Evolutionary conservation across 2,797 vertebrate species (phyloP).

Genomic region (Gastrophryne carolinensis): DNA sequence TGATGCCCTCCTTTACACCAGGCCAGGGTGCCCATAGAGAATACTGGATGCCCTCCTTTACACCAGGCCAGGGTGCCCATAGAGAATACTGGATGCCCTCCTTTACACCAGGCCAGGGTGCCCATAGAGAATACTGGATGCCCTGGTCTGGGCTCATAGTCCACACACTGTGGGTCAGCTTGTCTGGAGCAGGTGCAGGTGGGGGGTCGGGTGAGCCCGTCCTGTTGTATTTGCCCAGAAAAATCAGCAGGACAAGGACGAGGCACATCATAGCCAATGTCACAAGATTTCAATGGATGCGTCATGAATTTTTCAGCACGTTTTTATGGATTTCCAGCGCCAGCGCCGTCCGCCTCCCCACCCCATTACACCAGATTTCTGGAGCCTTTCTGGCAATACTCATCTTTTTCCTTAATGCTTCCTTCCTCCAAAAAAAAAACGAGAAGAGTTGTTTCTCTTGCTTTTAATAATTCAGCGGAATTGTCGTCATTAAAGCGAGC

Average conservation of each 20-base stretch:
- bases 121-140: too few species aligned
- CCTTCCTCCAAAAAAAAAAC: neutral
- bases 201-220: constrained; percentile 29
- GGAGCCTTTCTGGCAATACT: neutral
- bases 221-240: constrained; percentile 43
- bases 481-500: too few species aligned
- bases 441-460: neutral
- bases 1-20: too few species aligned
- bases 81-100: too few species aligned
- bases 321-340: constrained; percentile 44
- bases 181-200: neutral
- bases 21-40: too few species aligned
- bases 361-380: neutral
- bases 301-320: constrained; percentile 52
- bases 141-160: too few species aligned
- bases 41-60: too few species aligned
- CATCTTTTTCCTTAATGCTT: neutral
- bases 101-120: too few species aligned
- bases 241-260: constrained; percentile 45
- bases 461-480: neutral
- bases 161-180: too few species aligned
- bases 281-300: constrained; percentile 48
- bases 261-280: constrained; percentile 40
- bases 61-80: too few species aligned
- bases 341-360: neutral